Percentiles rank a stretch among this genome's conserved stretches.
Conservation (phyloP, 2,888 invertebrate genomes). For the Perithous albicinctus region DNA sequence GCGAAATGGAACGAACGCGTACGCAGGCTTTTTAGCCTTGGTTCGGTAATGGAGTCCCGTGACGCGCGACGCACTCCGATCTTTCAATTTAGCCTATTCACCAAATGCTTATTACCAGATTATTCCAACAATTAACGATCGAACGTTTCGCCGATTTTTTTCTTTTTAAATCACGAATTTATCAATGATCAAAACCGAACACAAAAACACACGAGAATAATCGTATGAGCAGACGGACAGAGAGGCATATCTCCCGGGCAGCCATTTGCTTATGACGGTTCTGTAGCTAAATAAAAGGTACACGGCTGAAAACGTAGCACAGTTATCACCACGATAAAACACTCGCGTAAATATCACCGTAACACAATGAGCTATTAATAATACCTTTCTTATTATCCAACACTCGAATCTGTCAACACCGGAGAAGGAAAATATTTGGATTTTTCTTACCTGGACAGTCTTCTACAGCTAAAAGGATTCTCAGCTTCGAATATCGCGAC, state of each 20-base stretch:
- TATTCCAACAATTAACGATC: not conserved
- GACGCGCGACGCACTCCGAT: slow-evolving; percentile 63
- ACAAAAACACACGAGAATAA: slow-evolving; percentile 67
- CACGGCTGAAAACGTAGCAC: slow-evolving; percentile 74
- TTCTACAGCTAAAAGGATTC: slow-evolving; percentile 86
- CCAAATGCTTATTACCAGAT: slow-evolving; percentile 33
- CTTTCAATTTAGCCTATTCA: slow-evolving; percentile 38
- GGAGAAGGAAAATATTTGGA: slow-evolving; percentile 86
- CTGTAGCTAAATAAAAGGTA: slow-evolving; percentile 79
- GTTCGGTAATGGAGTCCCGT: slow-evolving; percentile 69
- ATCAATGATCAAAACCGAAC: slow-evolving; percentile 30
- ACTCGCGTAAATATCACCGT: slow-evolving; percentile 71
- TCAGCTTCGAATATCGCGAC: slow-evolving; percentile 88
- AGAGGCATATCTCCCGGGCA: slow-evolving; percentile 77
- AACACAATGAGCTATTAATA: slow-evolving; percentile 61
- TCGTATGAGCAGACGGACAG: slow-evolving; percentile 67
- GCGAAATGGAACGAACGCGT: slow-evolving; percentile 68
- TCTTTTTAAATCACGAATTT: slow-evolving; percentile 5
- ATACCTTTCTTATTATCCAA: slow-evolving; percentile 48
- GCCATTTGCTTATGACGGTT: slow-evolving; percentile 82
- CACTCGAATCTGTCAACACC: slow-evolving; percentile 85
- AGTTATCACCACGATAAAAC: slow-evolving; percentile 72
- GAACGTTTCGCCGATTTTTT: slow-evolving; percentile 5
- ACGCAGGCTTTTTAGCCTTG: slow-evolving; percentile 66
- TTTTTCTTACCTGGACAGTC: slow-evolving; percentile 87